Evolutionary conservation across 2,113 vertebrate genomes (phyloP).

Genomic region (Salvelinus fontinalis): DNA sequence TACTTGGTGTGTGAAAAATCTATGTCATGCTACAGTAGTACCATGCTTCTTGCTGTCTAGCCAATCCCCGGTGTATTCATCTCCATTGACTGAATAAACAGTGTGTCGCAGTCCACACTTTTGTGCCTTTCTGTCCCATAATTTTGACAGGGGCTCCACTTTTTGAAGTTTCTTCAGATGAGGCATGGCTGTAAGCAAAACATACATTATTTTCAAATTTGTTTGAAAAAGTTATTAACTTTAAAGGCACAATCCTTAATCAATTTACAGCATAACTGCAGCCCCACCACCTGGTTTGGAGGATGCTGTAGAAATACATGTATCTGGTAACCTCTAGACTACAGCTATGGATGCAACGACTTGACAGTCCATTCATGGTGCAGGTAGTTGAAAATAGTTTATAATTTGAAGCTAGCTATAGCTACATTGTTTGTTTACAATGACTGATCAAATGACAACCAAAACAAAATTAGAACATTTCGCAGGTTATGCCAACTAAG

Average conservation of each 20-base stretch:
- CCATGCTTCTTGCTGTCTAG: conserved; percentile 84
- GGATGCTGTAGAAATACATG: not conserved
- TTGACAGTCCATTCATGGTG: too few relatives aligned
- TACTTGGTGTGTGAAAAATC: too few relatives aligned
- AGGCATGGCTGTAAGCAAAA: conserved; percentile 71
- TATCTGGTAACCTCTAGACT: not conserved
- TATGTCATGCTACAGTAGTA: conserved; percentile 45
- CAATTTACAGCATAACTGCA: too few relatives aligned
- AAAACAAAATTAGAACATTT: too few relatives aligned
- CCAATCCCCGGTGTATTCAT: conserved; percentile 89
- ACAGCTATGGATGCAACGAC: too few relatives aligned
- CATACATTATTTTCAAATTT: not conserved
- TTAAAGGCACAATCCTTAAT: not conserved
- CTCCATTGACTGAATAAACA: conserved; percentile 75
- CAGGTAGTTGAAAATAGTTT: too few relatives aligned
- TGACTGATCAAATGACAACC: too few relatives aligned
- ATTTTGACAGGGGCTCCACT: conserved; percentile 60
- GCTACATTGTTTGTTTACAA: not conserved
- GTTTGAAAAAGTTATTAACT: not conserved
- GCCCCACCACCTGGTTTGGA: too few relatives aligned
- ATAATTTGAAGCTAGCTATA: too few relatives aligned
- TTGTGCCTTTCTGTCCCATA: conserved; percentile 80
- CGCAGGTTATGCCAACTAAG: too few relatives aligned
- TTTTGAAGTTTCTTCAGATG: conserved; percentile 59
- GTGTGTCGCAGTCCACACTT: conserved; percentile 79